Evolutionary conservation across 53 echinoderm and acorn worm genomes (phyloP).

Genomic region (Antedon mediterranea): DNA sequence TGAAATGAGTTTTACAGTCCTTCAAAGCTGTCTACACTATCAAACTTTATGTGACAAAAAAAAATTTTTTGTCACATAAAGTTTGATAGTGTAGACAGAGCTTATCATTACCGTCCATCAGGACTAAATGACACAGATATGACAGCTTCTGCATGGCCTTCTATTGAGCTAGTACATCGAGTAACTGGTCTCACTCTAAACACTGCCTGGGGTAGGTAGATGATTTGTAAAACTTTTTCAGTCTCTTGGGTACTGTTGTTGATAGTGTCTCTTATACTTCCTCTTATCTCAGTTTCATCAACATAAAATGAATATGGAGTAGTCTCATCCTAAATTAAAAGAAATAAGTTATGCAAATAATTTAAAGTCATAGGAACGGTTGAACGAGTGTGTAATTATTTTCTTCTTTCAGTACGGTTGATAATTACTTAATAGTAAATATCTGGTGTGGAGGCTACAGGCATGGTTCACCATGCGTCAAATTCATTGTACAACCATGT

Average conservation of each 20-base stretch:
- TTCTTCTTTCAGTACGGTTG: too few relatives aligned
- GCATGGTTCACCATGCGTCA: too few relatives aligned
- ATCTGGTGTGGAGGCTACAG: too few relatives aligned
- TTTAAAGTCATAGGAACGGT: too few relatives aligned
- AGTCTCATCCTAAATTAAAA: conserved; percentile 53
- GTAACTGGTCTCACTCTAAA: conserved; percentile 90
- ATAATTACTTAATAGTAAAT: too few relatives aligned
- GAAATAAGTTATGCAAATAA: background rate
- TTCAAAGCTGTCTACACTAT: too few relatives aligned
- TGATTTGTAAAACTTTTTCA: conserved; percentile 78
- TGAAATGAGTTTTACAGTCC: too few relatives aligned
- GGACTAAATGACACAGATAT: conserved; percentile 98
- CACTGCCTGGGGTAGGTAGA: conserved; percentile 93
- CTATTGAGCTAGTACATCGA: conserved; percentile 78
- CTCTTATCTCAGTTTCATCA: conserved; percentile 79
- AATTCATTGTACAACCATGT: too few relatives aligned
- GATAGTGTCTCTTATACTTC: conserved; percentile 46
- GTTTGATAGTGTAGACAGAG: too few relatives aligned
- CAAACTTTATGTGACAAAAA: too few relatives aligned
- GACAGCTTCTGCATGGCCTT: conserved; percentile 94
- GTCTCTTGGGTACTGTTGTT: conserved; percentile 68
- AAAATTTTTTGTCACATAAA: too few relatives aligned
- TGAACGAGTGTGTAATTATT: too few relatives aligned
- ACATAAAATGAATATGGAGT: conserved; percentile 97
- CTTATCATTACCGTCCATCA: conserved; percentile 51